A percentile compares a stretch with the other conserved stretches of the same genome.
Evolutionary conservation across 2,113 vertebrate species (phyloP).

Genomic region (Heloderma charlesbogerti): DNA sequence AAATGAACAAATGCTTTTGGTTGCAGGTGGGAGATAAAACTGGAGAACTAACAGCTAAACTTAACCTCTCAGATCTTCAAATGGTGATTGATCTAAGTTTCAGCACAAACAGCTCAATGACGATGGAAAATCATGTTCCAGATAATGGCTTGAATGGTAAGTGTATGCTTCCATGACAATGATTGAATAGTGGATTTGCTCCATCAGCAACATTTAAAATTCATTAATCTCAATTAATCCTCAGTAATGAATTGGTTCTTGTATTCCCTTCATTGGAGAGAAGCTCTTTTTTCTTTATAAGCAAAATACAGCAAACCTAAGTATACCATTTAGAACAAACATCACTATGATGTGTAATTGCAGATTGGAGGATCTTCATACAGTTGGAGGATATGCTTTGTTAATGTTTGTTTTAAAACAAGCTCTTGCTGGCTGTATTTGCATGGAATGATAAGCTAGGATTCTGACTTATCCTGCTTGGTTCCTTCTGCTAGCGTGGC

Average conservation of each 20-base stretch:
- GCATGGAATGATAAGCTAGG: no score
- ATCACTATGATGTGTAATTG: no score
- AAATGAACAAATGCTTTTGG: conserved; percentile 35
- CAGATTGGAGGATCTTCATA: not conserved
- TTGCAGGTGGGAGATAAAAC: conserved; percentile 88
- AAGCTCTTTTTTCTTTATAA: fast-evolving
- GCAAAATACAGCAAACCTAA: not conserved
- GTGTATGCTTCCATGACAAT: conserved; percentile 29
- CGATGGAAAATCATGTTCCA: conserved; percentile 84
- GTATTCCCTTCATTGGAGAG: not conserved
- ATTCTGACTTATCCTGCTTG: not conserved
- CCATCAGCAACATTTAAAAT: not conserved
- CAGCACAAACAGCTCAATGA: conserved; percentile 88
- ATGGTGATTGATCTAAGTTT: conserved; percentile 94
- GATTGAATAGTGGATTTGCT: not conserved
- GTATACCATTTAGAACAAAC: not conserved
- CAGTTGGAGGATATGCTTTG: not conserved
- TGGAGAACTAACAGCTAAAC: conserved; percentile 94
- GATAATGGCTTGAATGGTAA: conserved; percentile 85
- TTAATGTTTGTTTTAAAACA: no score
- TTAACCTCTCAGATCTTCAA: conserved; percentile 96
- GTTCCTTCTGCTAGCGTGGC: not conserved
- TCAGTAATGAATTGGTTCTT: not conserved
- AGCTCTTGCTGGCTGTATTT: no score
- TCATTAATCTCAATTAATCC: not conserved